Percentiles rank a stretch among this genome's conserved stretches.
These are phyloP conservation scores for Leistus spinibarbis DNA, from an alignment of 2,888 invertebrate species.

Conservation along the genomic window DNA sequence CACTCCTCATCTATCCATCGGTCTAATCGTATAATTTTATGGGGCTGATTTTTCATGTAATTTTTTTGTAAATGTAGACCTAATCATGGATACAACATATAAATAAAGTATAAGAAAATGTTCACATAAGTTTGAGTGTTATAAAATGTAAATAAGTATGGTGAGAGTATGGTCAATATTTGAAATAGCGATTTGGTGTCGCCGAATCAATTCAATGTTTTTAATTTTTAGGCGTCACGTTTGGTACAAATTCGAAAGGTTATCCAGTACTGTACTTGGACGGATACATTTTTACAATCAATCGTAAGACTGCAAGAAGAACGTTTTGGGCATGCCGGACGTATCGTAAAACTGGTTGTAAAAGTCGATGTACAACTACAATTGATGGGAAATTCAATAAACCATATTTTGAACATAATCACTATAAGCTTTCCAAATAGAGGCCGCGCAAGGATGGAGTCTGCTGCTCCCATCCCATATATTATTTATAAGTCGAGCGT, in stretches of 20 bases:
- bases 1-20: too few species aligned
- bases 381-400: constrained; percentile 43
- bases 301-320: constrained; percentile 30
- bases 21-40: too few species aligned
- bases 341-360: constrained; percentile 49
- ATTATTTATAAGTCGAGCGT: too few species aligned
- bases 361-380: constrained; percentile 46
- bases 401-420: constrained; percentile 45
- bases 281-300: constrained; percentile 12
- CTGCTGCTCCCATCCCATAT: too few species aligned
- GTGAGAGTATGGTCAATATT: not conserved
- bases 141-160: not conserved
- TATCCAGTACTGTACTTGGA: not conserved
- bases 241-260: not conserved
- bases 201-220: not conserved
- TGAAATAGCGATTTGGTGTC: not conserved
- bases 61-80: too few species aligned
- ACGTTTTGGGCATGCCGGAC: constrained; percentile 50
- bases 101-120: too few species aligned
- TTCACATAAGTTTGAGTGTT: too few species aligned
- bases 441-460: too few species aligned
- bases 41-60: too few species aligned
- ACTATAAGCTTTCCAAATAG: constrained; percentile 41
- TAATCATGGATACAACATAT: too few species aligned
- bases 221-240: not conserved